A percentile compares a stretch with the other conserved stretches of the same genome.
phyloP scores from a whole-genome alignment of 1,140 invertebrate genomes.

The Ips typographus region DNA sequence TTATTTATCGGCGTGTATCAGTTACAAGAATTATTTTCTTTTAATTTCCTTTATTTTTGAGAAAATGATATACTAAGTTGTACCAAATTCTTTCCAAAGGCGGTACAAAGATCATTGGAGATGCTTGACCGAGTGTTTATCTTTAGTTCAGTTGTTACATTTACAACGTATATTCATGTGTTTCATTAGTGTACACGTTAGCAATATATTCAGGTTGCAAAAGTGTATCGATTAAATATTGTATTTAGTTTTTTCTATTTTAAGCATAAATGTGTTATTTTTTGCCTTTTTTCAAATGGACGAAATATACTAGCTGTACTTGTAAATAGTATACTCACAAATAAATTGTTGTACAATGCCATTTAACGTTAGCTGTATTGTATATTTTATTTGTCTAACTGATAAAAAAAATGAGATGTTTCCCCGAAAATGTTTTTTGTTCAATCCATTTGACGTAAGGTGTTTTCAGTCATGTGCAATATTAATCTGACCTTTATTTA shows the following conservation, averaged over 20 bases:
- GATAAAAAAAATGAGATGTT: slow-evolving; percentile 26
- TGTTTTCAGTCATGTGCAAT: slow-evolving; percentile 53
- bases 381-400: slow-evolving; percentile 41
- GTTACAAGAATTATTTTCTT: no score
- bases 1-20: background rate
- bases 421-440: slow-evolving; percentile 43
- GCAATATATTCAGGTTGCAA: slow-evolving; percentile 17
- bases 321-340: slow-evolving; percentile 48
- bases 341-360: slow-evolving; percentile 46
- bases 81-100: background rate
- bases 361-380: slow-evolving; percentile 42
- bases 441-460: slow-evolving; percentile 51
- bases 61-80: background rate
- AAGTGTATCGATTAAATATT: slow-evolving; percentile 36
- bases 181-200: slow-evolving; percentile 29
- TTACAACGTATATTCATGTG: slow-evolving; percentile 24
- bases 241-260: slow-evolving; percentile 38
- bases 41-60: no score
- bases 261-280: slow-evolving; percentile 36
- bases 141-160: slow-evolving; percentile 34
- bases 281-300: slow-evolving; percentile 46
- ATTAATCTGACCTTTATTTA: slow-evolving; percentile 53
- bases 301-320: slow-evolving; percentile 47
- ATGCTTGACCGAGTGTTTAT: background rate
- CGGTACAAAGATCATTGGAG: slow-evolving; percentile 2